Evolutionary conservation across 2,797 vertebrate species (phyloP), one percentile per base, ranked within the genome.

Genomic region (Anguilla anguilla): DNA sequence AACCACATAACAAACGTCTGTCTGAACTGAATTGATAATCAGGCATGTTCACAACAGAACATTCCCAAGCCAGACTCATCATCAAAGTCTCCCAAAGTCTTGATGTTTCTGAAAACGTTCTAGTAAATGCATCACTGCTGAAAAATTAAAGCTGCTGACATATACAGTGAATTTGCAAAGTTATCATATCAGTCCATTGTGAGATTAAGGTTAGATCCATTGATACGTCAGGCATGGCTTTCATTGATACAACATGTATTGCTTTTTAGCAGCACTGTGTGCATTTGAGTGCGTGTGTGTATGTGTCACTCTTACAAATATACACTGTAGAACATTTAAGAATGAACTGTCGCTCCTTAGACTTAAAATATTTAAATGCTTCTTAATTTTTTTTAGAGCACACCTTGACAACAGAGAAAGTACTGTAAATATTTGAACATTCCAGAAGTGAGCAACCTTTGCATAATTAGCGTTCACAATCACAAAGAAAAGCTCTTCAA

Each of bases 321-420:
- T 46, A 46, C 43, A 46, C 46, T 46, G 43, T 46, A 6, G 43
- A 46, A 46, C 43, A 46, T 46, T 46, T 46, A 46, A 46, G 43
- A 46, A 46, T 46, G 43, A 46, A 46, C 43, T 6, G 43, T 46
- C 5, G 5, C 43, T 46, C 43, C 43, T 46, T 46, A 46, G 43
- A 46, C 43, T 46, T 46, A 5, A 7, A 6, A 64, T 17, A 28
- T 31, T 72, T 28, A 28, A 69, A 6, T 9, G 6, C 31, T n/a
- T 13, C 7, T 72, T 72, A 0, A 10, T 31, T 11, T 28, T 28
- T 72, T 11, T 13, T 13, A 43, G 11, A 84, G n/a, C 9, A 84
- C 49, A 84, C 83, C 46, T 25, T 53, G 83, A 84, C 83, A 57
- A 84, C 51, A 84, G n/a, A 84, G 51, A 51, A 84, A 51, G 31